A percentile compares a stretch with the other conserved stretches of the same genome.
Evolutionary conservation across 2,888 invertebrate species (phyloP).

Genomic region (Hermaeophaga mercurialis): DNA sequence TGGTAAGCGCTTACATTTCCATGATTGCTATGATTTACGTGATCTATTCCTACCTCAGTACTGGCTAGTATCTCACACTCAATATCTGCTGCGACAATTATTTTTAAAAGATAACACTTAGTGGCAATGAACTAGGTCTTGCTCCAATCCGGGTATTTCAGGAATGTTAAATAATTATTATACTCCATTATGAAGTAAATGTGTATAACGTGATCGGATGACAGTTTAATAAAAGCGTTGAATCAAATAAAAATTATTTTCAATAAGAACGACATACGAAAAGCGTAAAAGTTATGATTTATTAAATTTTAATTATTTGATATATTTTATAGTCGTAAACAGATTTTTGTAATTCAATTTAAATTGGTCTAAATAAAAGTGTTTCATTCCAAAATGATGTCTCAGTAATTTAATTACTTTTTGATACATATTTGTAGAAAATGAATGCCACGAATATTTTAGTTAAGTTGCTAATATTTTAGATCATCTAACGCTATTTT

Average conservation of each 20-base stretch:
- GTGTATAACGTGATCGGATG: slow-evolving; percentile 18
- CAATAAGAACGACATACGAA: not conserved
- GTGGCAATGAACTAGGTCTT: slow-evolving; percentile 20
- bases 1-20: slow-evolving; percentile 42
- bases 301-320: too few species aligned
- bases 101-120: slow-evolving; percentile 28
- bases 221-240: slow-evolving; percentile 17
- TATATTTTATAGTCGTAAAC: too few species aligned
- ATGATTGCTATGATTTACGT: slow-evolving; percentile 40
- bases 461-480: too few species aligned
- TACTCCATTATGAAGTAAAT: slow-evolving; percentile 7
- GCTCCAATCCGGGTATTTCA: slow-evolving; percentile 9
- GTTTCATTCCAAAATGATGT: too few species aligned
- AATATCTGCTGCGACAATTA: slow-evolving; percentile 34
- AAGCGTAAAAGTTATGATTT: slow-evolving; percentile 7
- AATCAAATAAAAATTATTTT: slow-evolving; percentile 5
- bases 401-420: too few species aligned
- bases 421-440: too few species aligned
- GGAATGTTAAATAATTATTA: slow-evolving; percentile 15
- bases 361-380: too few species aligned
- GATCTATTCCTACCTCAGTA: slow-evolving; percentile 36
- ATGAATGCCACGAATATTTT: too few species aligned
- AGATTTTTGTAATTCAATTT: too few species aligned
- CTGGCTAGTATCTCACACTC: slow-evolving; percentile 33
- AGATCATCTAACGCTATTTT: too few species aligned